These are phyloP conservation scores for Vannuccia rotundouncinata DNA, from an alignment of 2,888 invertebrate genomes.

Conservation along the genomic window DNA sequence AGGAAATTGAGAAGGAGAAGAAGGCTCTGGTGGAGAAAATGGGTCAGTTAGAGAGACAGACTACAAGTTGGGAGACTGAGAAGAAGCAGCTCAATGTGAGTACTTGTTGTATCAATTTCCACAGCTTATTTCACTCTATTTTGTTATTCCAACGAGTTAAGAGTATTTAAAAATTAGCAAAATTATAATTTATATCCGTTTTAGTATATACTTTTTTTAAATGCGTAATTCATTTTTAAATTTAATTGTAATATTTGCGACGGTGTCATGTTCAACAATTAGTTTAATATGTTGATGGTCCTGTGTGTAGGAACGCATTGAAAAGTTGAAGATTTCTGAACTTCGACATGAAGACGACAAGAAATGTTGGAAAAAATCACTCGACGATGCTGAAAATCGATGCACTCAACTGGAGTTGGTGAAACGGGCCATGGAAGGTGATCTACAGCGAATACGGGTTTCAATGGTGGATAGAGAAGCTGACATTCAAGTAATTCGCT, in stretches of 20 bases:
- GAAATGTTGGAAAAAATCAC: conserved; percentile 69
- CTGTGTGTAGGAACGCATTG: conserved; percentile 47
- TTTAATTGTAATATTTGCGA: too few relatives aligned
- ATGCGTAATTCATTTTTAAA: background rate
- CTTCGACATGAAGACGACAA: conserved; percentile 73
- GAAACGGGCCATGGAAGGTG: conserved; percentile 78
- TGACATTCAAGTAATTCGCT: conserved; percentile 62
- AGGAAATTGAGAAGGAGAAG: conserved; percentile 55
- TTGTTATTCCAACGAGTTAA: too few relatives aligned
- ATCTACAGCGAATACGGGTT: conserved; percentile 76
- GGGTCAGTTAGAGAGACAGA: conserved; percentile 49
- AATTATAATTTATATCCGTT: too few relatives aligned
- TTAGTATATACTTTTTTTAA: background rate
- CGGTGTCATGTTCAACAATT: too few relatives aligned
- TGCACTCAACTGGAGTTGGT: conserved; percentile 76
- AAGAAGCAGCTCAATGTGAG: conserved; percentile 52
- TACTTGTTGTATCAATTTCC: background rate
- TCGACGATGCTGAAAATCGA: conserved; percentile 73
- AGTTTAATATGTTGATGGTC: too few relatives aligned
- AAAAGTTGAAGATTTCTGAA: conserved; percentile 64
- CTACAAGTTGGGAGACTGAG: conserved; percentile 52
- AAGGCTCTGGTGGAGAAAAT: conserved; percentile 55
- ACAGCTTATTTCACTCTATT: background rate
- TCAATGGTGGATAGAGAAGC: conserved; percentile 77
- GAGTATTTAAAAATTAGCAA: too few relatives aligned